Conservation (phyloP, 2,113 vertebrate genomes). For the Leptobrachium ailaonicum region DNA sequence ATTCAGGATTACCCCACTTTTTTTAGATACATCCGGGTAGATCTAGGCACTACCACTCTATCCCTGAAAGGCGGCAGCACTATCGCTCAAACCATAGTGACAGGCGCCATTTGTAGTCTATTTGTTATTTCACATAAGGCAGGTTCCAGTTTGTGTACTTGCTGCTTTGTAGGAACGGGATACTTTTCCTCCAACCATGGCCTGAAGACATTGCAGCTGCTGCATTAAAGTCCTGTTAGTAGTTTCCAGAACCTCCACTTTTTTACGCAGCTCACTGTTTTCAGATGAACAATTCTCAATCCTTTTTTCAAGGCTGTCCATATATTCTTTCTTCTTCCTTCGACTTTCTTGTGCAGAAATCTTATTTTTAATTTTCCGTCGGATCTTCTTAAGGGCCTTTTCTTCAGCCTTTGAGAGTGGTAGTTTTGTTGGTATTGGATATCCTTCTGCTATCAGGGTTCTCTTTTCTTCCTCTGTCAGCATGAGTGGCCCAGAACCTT, state of each 20-base stretch:
- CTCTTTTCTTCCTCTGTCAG: slow-evolving; percentile 96
- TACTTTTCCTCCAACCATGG: slow-evolving; percentile 87
- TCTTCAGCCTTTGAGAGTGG: slow-evolving; percentile 95
- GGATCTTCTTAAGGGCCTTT: slow-evolving; percentile 97
- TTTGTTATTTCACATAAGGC: slow-evolving; percentile 97
- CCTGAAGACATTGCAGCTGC: slow-evolving; percentile 93
- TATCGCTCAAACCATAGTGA: too few relatives aligned
- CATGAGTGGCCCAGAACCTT: slow-evolving; percentile 90
- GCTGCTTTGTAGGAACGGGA: slow-evolving; percentile 85
- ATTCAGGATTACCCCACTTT: too few relatives aligned
- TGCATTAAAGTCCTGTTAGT: slow-evolving; percentile 97
- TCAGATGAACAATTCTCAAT: slow-evolving; percentile 96
- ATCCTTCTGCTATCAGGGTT: slow-evolving; percentile 92
- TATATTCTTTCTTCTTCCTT: slow-evolving; percentile 99
- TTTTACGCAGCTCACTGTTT: slow-evolving; percentile 90
- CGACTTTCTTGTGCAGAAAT: slow-evolving; percentile 98
- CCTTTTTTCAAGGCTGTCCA: slow-evolving; percentile 97
- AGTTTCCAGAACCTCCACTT: slow-evolving; percentile 92
- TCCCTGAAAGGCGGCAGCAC: too few relatives aligned
- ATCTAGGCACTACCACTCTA: too few relatives aligned
- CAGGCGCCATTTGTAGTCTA: too few relatives aligned
- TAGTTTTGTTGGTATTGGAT: slow-evolving; percentile 93
- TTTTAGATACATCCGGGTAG: too few relatives aligned
- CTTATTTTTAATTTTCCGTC: slow-evolving; percentile 98
- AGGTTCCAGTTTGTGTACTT: slow-evolving; percentile 93